These are phyloP conservation scores for Pycnomerus fuliginosus DNA, from an alignment of 2,888 invertebrate genomes.

Conservation along the genomic window DNA sequence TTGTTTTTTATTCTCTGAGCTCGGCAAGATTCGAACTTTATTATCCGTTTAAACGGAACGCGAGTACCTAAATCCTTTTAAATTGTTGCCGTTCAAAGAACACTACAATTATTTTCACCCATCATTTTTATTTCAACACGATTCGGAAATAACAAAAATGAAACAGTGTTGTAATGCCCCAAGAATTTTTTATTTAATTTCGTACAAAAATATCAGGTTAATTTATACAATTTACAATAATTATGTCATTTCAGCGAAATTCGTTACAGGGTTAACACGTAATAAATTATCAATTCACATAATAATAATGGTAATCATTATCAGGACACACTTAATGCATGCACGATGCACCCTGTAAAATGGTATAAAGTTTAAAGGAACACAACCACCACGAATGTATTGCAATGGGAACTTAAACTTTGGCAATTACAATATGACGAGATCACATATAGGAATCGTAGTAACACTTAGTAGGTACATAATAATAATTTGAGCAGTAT, in stretches of 20 bases:
- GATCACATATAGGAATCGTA: conserved; percentile 17
- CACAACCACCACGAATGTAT: too few relatives aligned
- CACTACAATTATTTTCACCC: too few relatives aligned
- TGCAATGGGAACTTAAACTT: conserved; percentile 12
- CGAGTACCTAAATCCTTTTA: too few relatives aligned
- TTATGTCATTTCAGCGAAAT: conserved; percentile 24
- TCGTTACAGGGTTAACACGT: conserved; percentile 16
- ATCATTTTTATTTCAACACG: too few relatives aligned
- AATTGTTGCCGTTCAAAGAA: too few relatives aligned
- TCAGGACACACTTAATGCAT: too few relatives aligned
- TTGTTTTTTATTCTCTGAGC: conserved; percentile 28
- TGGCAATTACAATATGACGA: conserved; percentile 16
- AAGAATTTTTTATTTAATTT: conserved; percentile 39
- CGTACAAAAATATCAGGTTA: conserved; percentile 44
- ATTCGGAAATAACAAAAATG: too few relatives aligned
- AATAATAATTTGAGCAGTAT: conserved; percentile 35
- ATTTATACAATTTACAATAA: conserved; percentile 36
- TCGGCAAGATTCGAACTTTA: conserved; percentile 31
- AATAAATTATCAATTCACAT: conserved; percentile 16
- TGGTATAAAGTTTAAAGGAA: too few relatives aligned
- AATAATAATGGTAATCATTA: too few relatives aligned
- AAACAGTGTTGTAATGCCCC: conserved; percentile 8
- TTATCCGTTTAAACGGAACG: conserved; percentile 34
- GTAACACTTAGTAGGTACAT: conserved; percentile 32
- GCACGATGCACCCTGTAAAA: too few relatives aligned